phyloP scores from a whole-genome alignment of 2,113 vertebrate genomes.

The Chrysemys picta region DNA sequence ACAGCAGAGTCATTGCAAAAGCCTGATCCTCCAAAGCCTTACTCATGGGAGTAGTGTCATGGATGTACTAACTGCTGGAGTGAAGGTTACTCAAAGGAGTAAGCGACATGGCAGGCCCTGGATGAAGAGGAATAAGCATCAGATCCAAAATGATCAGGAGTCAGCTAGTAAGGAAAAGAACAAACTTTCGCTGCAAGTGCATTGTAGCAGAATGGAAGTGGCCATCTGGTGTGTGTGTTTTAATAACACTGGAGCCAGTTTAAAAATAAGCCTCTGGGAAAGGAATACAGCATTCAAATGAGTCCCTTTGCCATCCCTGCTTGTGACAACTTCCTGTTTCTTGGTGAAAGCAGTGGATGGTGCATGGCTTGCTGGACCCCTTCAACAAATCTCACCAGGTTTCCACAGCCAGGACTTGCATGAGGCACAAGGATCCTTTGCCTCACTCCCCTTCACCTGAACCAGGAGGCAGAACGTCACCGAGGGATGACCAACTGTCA shows the following conservation, averaged over 20 bases:
- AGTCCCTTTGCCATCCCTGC: fast-evolving
- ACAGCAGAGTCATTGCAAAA: not conserved
- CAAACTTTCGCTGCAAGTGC: no score
- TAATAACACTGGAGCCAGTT: no score
- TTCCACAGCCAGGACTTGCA: no score
- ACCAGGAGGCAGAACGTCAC: not conserved
- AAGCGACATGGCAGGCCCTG: no score
- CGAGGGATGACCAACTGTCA: not conserved
- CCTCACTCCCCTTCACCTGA: not conserved
- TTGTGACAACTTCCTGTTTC: not conserved
- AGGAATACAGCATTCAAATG: fast-evolving
- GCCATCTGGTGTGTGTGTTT: no score
- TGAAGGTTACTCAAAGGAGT: no score
- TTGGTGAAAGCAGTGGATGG: not conserved
- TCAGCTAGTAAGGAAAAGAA: no score
- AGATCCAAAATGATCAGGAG: no score
- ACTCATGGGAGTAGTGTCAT: fast-evolving
- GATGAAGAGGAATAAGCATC: no score
- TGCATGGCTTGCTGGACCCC: not conserved
- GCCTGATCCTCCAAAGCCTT: not conserved
- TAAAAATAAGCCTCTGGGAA: fast-evolving
- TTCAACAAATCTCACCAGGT: no score
- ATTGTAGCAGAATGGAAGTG: no score
- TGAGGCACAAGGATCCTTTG: not conserved
- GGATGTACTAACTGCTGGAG: no score